Percentiles rank a stretch among this genome's conserved stretches.
These are phyloP conservation scores for Phodopus roborovskii DNA, from an alignment of 2,113 vertebrate genomes.

Conservation along the genomic window DNA sequence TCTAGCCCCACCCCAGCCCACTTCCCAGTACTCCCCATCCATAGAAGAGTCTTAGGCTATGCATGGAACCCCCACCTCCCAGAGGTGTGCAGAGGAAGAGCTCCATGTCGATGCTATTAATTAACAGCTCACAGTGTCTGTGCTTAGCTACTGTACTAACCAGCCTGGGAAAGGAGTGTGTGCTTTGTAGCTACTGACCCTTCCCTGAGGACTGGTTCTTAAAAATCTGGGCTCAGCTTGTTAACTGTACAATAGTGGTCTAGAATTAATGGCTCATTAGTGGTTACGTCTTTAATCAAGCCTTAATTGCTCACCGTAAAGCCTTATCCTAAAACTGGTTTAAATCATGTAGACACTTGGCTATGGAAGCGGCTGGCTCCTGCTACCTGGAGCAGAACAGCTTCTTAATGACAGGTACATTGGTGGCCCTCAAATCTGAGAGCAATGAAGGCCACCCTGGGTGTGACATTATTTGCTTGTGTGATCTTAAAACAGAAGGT, in stretches of 20 bases:
- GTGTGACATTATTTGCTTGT: too few species aligned
- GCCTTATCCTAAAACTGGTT: slow-evolving; percentile 86
- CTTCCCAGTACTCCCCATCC: too few species aligned
- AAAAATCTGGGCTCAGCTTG: slow-evolving; percentile 84
- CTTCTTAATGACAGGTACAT: background rate
- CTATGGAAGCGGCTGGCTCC: background rate
- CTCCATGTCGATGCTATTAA: background rate
- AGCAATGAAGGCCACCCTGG: too few species aligned
- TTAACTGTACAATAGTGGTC: slow-evolving; percentile 86
- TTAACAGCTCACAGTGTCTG: background rate
- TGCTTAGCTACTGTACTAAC: background rate
- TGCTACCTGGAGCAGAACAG: background rate
- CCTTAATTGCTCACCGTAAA: slow-evolving; percentile 87
- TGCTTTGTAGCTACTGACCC: slow-evolving; percentile 77
- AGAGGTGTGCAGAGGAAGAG: background rate
- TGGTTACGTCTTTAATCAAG: slow-evolving; percentile 87
- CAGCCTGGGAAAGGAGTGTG: background rate
- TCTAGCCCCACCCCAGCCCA: rapidly evolving
- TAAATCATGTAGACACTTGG: slow-evolving; percentile 88
- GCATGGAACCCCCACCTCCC: background rate
- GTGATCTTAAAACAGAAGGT: too few species aligned
- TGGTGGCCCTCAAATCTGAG: too few species aligned
- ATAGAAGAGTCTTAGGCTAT: background rate
- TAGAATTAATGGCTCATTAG: slow-evolving; percentile 88
- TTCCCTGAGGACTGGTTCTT: slow-evolving; percentile 85